These are phyloP conservation scores for Chamaetylas fuelleborni DNA, from an alignment of 2,113 vertebrate genomes.

Conservation along the genomic window DNA sequence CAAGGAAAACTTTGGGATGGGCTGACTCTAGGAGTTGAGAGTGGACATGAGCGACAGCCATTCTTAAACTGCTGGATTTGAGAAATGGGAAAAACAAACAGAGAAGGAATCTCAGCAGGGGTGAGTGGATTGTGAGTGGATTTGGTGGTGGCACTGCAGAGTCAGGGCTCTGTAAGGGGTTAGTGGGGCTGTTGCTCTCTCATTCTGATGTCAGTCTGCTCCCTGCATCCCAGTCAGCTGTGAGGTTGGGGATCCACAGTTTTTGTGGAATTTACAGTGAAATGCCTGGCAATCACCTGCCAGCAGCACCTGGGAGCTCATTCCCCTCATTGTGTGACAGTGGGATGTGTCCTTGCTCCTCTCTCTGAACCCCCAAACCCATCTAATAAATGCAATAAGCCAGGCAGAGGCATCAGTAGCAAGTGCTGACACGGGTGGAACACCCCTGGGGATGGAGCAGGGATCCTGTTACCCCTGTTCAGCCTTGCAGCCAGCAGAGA, in stretches of 20 bases:
- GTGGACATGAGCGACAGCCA: background rate
- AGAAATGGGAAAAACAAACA: background rate
- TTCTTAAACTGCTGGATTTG: background rate
- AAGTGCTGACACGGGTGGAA: background rate
- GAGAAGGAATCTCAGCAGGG: background rate
- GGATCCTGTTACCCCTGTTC: background rate
- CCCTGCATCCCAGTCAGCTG: background rate
- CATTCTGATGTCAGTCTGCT: background rate
- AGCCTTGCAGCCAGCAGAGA: background rate
- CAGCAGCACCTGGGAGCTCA: accelerated
- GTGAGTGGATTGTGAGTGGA: background rate
- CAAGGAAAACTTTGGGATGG: background rate
- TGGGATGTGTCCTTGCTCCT: background rate
- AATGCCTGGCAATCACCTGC: background rate
- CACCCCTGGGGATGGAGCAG: background rate
- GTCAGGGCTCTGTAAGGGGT: background rate
- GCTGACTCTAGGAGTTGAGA: background rate
- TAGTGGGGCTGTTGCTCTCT: background rate
- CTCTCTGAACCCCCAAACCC: background rate
- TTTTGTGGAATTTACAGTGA: background rate
- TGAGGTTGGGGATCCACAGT: accelerated
- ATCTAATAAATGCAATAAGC: background rate
- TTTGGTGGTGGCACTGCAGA: background rate
- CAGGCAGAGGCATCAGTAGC: background rate
- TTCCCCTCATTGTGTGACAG: accelerated